Base-by-base conservation (phyloP, 2,888 invertebrate species). In the Lymantria dispar region DNA sequence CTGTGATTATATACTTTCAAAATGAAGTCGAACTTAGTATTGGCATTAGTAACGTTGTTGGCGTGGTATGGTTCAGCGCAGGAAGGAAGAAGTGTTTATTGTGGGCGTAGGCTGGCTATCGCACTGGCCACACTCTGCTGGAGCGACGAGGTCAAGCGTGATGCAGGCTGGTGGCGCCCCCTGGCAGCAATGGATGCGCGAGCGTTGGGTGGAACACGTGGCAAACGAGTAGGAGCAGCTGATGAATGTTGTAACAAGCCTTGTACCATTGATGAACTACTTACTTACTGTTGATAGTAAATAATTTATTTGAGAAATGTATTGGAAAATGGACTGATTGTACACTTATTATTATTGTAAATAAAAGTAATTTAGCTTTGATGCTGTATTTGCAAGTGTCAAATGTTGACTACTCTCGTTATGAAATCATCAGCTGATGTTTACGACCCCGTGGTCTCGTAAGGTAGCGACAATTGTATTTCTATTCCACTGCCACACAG, bases 171-270 rank as follows among this genome's bases (percentile, higher is more conserved):
- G 47, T 42, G 42, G 37, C 22, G 37, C 7, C 1, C 42, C 9
- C 47, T 47, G 0, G 29, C 10, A 11, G 43, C 36, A 0, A 29
- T 14, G 0, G 22, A 22, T 22, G 5, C 22, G 2, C 22, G 22
- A 22, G 22, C 2, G 5, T 22, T 5, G 5, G 5, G 22, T 22
- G 22, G 5, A 22, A 5, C 22, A 22, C 36, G 42, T 2, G 47
- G 42, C 29, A 47, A 47, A 22, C 42, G 47, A 11, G n/a, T n/a
- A n/a, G 47, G 47, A 3, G 37, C 42, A 0, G 59, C 51, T 13
- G 67, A 66, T 7, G 67, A 64, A 33, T 64, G 67, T 44, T 64
- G 67, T n/a, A 10, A 47, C 29, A 42, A 47, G 33, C 47, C 47
- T 47, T 47, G 47, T 10, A 42, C 42, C 12, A 37, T 30, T 13